phyloP scores from a whole-genome alignment of 2,888 invertebrate genomes.

The Ochropleura leucogaster region DNA sequence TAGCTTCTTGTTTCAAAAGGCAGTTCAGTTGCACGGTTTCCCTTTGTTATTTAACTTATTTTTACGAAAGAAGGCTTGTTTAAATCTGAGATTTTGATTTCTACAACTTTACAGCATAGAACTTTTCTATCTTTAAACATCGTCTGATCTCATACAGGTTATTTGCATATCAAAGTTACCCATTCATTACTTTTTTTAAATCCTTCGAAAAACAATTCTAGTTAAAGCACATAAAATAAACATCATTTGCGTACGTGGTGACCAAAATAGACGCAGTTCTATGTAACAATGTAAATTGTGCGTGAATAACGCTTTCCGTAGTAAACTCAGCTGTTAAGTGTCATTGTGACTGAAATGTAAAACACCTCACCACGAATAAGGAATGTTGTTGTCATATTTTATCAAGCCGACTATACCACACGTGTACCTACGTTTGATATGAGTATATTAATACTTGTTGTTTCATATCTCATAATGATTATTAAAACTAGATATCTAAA shows the following conservation, averaged over 20 bases:
- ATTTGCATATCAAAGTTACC: constrained; percentile 32
- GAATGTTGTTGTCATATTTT: constrained; percentile 65
- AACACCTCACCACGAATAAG: constrained; percentile 64
- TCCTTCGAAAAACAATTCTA: constrained; percentile 16
- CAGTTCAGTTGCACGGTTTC: constrained; percentile 1
- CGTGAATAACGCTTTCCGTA: constrained; percentile 62
- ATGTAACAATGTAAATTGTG: constrained; percentile 61
- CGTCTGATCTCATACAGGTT: constrained; percentile 4
- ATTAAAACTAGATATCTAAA: constrained; percentile 42
- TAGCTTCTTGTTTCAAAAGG: constrained; percentile 16
- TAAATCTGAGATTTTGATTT: background rate
- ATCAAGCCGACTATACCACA: constrained; percentile 36
- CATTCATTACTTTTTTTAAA: constrained; percentile 11
- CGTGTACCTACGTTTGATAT: constrained; percentile 22
- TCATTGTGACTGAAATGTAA: constrained; percentile 64
- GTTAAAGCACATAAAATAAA: constrained; percentile 33
- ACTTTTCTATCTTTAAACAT: background rate
- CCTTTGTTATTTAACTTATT: background rate
- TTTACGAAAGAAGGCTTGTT: background rate
- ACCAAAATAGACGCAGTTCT: constrained; percentile 42
- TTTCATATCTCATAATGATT: constrained; percentile 17
- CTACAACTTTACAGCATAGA: background rate
- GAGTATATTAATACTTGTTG: constrained; percentile 16
- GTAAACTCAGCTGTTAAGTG: constrained; percentile 72
- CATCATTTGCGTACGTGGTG: constrained; percentile 37